Evolutionary conservation across 2,113 vertebrate species (phyloP).

Genomic region (Nothocercus nigrocapillus): DNA sequence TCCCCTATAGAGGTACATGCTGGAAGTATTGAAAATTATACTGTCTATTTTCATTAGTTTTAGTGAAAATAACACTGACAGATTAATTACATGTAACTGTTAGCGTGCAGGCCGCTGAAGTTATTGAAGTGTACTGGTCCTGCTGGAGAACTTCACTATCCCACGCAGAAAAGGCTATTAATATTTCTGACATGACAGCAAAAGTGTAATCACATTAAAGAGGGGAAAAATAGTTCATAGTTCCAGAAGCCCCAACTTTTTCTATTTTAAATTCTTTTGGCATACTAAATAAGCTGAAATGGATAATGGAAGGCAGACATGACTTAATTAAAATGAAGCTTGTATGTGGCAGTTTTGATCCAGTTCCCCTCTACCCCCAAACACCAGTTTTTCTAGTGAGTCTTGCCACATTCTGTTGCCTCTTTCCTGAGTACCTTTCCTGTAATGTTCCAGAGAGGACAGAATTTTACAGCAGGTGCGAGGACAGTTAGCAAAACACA

Average conservation of each 20-base stretch:
- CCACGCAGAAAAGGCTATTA: slow-evolving; percentile 9
- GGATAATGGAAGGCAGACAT: background rate
- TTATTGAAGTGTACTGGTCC: background rate
- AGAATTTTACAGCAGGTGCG: background rate
- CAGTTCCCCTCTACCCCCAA: background rate
- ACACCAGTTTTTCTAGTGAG: background rate
- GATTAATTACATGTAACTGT: background rate
- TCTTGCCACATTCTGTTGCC: background rate
- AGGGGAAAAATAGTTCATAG: background rate
- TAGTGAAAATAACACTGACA: background rate
- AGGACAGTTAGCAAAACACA: background rate
- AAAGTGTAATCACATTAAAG: slow-evolving; percentile 18
- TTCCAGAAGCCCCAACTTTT: too few relatives aligned
- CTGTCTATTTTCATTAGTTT: slow-evolving; percentile 25
- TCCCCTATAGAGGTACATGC: background rate
- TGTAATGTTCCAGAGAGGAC: background rate
- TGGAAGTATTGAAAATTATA: background rate
- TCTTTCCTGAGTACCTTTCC: background rate
- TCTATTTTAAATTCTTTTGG: background rate
- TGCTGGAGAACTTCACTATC: background rate
- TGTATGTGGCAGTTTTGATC: background rate
- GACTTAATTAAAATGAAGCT: slow-evolving; percentile 1
- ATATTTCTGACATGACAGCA: slow-evolving; percentile 18
- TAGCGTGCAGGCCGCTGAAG: background rate
- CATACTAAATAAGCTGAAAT: background rate